These are phyloP conservation scores for Micrasema minimum DNA, from an alignment of 1,140 invertebrate genomes.

Conservation along the genomic window DNA sequence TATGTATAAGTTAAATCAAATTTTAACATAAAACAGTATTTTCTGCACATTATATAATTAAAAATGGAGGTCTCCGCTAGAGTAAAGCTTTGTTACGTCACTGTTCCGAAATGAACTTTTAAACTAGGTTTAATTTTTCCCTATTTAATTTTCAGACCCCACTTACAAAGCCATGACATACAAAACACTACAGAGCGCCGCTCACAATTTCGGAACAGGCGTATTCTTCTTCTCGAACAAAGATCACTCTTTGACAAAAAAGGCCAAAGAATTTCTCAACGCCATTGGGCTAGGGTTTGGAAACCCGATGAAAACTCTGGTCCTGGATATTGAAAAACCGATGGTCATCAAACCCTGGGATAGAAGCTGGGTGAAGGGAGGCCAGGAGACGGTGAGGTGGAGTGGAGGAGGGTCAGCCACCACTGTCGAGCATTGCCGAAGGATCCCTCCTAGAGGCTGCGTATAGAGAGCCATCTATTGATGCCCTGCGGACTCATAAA, in stretches of 20 bases:
- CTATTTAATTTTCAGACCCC: slow-evolving; percentile 12
- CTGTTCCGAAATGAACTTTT: too few relatives aligned
- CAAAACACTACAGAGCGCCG: slow-evolving; percentile 34
- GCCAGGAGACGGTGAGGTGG: slow-evolving; percentile 20
- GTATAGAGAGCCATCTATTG: slow-evolving; percentile 44
- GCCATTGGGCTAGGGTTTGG: slow-evolving; percentile 44
- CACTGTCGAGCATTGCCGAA: slow-evolving; percentile 7
- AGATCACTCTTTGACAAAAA: slow-evolving; percentile 42
- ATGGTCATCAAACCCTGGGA: slow-evolving; percentile 27
- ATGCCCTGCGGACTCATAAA: slow-evolving; percentile 40
- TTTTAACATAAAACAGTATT: too few relatives aligned
- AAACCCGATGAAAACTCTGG: slow-evolving; percentile 26
- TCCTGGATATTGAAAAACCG: slow-evolving; percentile 38
- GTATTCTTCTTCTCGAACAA: slow-evolving; percentile 47
- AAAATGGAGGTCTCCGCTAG: too few relatives aligned
- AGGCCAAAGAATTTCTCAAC: slow-evolving; percentile 44
- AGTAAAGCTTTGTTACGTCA: too few relatives aligned
- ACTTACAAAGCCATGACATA: slow-evolving; percentile 35
- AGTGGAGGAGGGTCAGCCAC: not conserved
- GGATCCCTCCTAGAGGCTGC: slow-evolving; percentile 47
- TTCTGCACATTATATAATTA: too few relatives aligned
- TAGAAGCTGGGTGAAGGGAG: slow-evolving; percentile 36
- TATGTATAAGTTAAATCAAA: too few relatives aligned
- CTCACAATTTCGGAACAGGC: slow-evolving; percentile 32
- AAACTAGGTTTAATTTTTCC: too few relatives aligned